phyloP scores from a whole-genome alignment of 1,140 invertebrate genomes.

The Psilanteris sp. region DNA sequence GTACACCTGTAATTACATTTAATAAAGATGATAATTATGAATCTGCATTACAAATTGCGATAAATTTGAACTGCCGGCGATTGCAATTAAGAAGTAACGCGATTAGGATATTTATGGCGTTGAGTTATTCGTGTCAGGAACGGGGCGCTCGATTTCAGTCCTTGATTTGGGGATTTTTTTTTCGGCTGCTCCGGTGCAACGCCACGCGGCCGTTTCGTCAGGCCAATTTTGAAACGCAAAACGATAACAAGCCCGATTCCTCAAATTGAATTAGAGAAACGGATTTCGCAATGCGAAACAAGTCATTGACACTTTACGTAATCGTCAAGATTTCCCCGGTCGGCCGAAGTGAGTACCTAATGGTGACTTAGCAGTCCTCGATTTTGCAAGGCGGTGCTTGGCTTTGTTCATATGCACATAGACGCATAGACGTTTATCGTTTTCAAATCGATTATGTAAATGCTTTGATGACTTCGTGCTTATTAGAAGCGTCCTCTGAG shows the following conservation, averaged over 20 bases:
- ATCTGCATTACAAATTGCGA: too few relatives aligned
- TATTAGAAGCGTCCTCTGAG: constrained; percentile 28
- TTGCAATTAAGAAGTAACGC: too few relatives aligned
- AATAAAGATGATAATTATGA: too few relatives aligned
- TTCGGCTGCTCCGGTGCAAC: too few relatives aligned
- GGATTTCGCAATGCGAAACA: constrained; percentile 47
- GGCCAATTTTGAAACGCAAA: too few relatives aligned
- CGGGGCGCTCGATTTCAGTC: too few relatives aligned
- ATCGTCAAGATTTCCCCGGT: constrained; percentile 59
- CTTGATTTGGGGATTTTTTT: too few relatives aligned
- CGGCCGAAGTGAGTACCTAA: constrained; percentile 47
- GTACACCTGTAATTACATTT: too few relatives aligned
- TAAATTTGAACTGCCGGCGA: too few relatives aligned
- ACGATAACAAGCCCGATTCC: background rate
- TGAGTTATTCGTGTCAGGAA: too few relatives aligned
- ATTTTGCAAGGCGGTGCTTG: constrained; percentile 45
- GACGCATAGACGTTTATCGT: constrained; percentile 20
- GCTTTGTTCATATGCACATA: constrained; percentile 18
- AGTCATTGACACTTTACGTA: constrained; percentile 69
- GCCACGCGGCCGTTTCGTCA: too few relatives aligned
- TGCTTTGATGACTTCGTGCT: constrained; percentile 21
- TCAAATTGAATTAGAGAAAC: constrained; percentile 42
- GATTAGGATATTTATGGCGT: too few relatives aligned
- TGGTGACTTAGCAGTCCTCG: constrained; percentile 49
- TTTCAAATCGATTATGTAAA: constrained; percentile 61